These are phyloP conservation scores for Cydia strobilella DNA, from an alignment of 1,140 invertebrate genomes.

Conservation along the genomic window DNA sequence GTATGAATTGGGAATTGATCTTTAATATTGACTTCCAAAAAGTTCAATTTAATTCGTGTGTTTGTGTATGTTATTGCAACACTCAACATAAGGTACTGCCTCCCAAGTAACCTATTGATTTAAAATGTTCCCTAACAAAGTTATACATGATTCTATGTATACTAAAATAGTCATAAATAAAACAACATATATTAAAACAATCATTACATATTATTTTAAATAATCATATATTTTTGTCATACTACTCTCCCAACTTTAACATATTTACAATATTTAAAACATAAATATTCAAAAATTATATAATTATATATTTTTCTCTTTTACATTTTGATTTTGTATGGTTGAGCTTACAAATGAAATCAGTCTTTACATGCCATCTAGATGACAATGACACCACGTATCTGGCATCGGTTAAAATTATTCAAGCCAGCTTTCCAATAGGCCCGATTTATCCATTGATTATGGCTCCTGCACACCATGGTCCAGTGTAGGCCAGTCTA, in stretches of 20 bases:
- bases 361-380: conserved; percentile 45
- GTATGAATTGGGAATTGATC: too few relatives aligned
- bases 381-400: neutral
- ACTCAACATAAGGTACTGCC: conserved; percentile 2
- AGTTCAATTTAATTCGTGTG: too few relatives aligned
- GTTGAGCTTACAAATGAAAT: conserved; percentile 52
- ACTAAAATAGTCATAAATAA: conserved; percentile 18
- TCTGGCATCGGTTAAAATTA: conserved; percentile 6
- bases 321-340: conserved; percentile 39
- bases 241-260: conserved; percentile 22
- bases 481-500: too few relatives aligned
- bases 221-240: conserved; percentile 8
- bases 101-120: neutral
- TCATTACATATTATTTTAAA: neutral
- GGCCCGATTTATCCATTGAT: too few relatives aligned
- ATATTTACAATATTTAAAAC: conserved; percentile 39
- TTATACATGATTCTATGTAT: conserved; percentile 14
- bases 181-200: conserved; percentile 20
- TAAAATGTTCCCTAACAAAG: neutral
- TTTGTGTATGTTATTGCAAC: neutral
- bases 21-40: too few relatives aligned
- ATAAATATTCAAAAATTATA: conserved; percentile 47
- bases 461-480: too few relatives aligned
- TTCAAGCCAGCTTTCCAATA: neutral
- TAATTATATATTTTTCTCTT: conserved; percentile 38